Evolutionary conservation across 2,888 invertebrate species (phyloP), one percentile per base, ranked within the genome.

Genomic region (Archips crataeganus): DNA sequence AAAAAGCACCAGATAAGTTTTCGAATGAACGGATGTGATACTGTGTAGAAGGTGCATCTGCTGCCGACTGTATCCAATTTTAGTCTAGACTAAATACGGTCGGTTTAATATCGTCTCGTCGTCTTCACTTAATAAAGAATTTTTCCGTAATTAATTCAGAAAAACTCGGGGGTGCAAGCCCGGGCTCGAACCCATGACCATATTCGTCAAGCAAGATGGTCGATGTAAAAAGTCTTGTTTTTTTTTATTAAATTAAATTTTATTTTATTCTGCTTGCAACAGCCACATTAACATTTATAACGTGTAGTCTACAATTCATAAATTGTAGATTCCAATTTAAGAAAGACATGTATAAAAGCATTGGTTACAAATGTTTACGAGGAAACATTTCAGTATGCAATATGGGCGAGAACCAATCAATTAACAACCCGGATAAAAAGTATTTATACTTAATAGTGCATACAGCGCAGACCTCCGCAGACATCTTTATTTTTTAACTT

Each of bases 381-480:
- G 23, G 13, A 47, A 45, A 34, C 34, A 65, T 51, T 60, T 49
- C 51, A 51, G 32, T 32, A 49, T 66, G 51, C 60, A n/a, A 9
- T 51, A 36, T 51, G 63, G 67, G 49, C 34, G 63, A 63, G 47
- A 68, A 54, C 23, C 32, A 45, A 49, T 61, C 42, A 61, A 64
- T 59, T 49, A 63, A 32, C 62, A 11, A 64, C 63, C 73, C 47
- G 64, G 68, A 69, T 59, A 51, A 73, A 49, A 49, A 73, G 59
- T 59, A 64, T 59, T 59, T 15, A 63, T 54, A 70, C 68, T 59
- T 72, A 34, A 59, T 57, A 36, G 47, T 47, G n/a, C 47, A 57
- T 62, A 39, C 61, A 6, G 54, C 23, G 54, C 13, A 49, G 13
- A 23, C 42, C 32, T 39, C n/a, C 15, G 15, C 23, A 45, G 15